Percentiles rank a stretch among this genome's conserved stretches.
Evolutionary conservation across 2,888 invertebrate species (phyloP).

Genomic region (Fragum fragum): DNA sequence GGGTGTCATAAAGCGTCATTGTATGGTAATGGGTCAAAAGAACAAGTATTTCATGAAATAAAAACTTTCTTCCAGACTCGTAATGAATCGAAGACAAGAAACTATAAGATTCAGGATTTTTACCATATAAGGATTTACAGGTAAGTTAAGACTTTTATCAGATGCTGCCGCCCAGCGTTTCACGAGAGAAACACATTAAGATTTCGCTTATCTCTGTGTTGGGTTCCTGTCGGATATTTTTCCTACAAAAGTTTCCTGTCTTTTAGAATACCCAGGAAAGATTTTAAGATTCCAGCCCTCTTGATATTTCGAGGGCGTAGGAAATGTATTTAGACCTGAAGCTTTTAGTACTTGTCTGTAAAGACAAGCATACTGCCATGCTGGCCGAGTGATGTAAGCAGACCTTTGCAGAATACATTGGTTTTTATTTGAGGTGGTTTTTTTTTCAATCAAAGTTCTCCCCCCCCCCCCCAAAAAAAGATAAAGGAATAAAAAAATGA

Average conservation of each 20-base stretch:
- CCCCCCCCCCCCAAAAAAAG: no score
- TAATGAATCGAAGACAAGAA: constrained; percentile 6
- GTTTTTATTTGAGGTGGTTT: no score
- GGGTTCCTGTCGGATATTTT: constrained; percentile 15
- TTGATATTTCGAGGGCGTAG: not conserved
- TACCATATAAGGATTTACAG: not conserved
- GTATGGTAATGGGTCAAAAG: no score
- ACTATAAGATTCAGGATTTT: not conserved
- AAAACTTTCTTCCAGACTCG: no score
- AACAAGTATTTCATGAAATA: no score
- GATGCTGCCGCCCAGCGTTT: not conserved
- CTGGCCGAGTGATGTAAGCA: no score
- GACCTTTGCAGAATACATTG: no score
- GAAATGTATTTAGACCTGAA: not conserved
- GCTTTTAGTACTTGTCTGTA: no score
- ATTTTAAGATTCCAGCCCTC: not conserved
- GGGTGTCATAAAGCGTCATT: no score
- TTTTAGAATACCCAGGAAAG: constrained; percentile 1
- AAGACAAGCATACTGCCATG: no score
- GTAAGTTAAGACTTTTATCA: constrained; percentile 20
- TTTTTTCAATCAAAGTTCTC: no score
- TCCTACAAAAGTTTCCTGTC: constrained; percentile 8
- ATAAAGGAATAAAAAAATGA: no score
- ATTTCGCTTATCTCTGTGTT: not conserved
- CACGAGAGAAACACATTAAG: constrained; percentile 22